Conservation (phyloP, 1,140 invertebrate genomes). For the Neomicropteryx cornuta region DNA sequence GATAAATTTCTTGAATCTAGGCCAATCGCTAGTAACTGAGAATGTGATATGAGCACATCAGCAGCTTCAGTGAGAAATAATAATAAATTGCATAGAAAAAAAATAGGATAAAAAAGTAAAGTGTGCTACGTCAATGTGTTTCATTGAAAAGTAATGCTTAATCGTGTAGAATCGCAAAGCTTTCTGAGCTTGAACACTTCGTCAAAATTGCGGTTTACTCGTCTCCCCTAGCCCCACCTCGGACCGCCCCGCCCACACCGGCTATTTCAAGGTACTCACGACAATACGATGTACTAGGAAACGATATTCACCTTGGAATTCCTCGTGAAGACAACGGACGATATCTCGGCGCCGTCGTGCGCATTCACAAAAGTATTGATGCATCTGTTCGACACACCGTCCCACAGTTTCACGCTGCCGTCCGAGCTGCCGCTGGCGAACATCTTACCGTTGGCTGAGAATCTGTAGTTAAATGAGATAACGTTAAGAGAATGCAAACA, state of each 20-base stretch:
- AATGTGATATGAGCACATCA: too few species aligned
- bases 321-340: slow-evolving; percentile 86
- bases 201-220: too few species aligned
- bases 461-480: slow-evolving; percentile 39
- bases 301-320: slow-evolving; percentile 82
- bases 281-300: too few species aligned
- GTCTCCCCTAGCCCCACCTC: neutral
- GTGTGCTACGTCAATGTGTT: too few species aligned
- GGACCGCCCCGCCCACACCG: neutral
- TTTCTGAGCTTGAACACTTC: too few species aligned
- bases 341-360: slow-evolving; percentile 90
- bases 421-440: slow-evolving; percentile 89
- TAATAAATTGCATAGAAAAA: too few species aligned
- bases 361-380: slow-evolving; percentile 89
- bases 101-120: too few species aligned
- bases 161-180: too few species aligned
- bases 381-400: slow-evolving; percentile 88
- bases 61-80: neutral
- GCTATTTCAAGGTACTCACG: neutral
- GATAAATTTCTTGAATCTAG: too few species aligned
- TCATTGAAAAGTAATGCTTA: too few species aligned
- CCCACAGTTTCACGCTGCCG: slow-evolving; percentile 92
- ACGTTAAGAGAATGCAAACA: slow-evolving; percentile 2
- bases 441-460: slow-evolving; percentile 67
- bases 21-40: too few species aligned